Base-by-base conservation (phyloP, 2,797 vertebrate genomes). In the Margarornis squamiger region DNA sequence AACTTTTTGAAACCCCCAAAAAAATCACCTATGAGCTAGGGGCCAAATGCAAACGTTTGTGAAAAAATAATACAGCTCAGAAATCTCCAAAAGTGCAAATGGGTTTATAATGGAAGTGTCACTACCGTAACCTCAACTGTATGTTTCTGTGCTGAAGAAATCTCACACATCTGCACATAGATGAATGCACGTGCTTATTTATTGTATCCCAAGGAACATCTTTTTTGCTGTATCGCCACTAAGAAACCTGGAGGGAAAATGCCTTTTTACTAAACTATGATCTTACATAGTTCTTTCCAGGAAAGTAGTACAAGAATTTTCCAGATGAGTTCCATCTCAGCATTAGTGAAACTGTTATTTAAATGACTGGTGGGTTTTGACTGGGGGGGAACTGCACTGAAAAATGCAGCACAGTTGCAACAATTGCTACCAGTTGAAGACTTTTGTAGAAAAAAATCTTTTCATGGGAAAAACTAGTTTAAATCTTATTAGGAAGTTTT, bases 61-160 rank as follows among this genome's bases (percentile, higher is more conserved):
- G 86, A 82, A 83, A 93, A 77, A 96, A 76, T 79, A 92, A 88
- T 88, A 77, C 63, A 67, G 34, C 57, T 92, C 70, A 90, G 86
- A 96, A 85, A 88, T 49, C 63, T 94, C 49, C 4, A 7, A 90
- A 74, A 27, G 16, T 95, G 80, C 82, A 95, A 96, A 95, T 85
- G 27, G 52, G 32, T 92, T 96, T 79, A 79, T 92, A 95, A 94
- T 74, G 80, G 52, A 93, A 71, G 34, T 84, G 73, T 90, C 89
- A 86, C 55, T 88, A 73, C 80, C 63, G 24, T 81, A 84, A 91
- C 67, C 74, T 90, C 88, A 84, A 24, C 85, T 94, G 30, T 49
- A 20, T 54, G 27, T 86, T 91, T 93, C 43, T 84, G 24, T 61
- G 68, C 55, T 67, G 71, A 67, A 71, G 71, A 95, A 96, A 74